A percentile compares a stretch with the other conserved stretches of the same genome.
phyloP scores from a whole-genome alignment of 2,797 vertebrate species.

The Hyperoplus immaculatus region DNA sequence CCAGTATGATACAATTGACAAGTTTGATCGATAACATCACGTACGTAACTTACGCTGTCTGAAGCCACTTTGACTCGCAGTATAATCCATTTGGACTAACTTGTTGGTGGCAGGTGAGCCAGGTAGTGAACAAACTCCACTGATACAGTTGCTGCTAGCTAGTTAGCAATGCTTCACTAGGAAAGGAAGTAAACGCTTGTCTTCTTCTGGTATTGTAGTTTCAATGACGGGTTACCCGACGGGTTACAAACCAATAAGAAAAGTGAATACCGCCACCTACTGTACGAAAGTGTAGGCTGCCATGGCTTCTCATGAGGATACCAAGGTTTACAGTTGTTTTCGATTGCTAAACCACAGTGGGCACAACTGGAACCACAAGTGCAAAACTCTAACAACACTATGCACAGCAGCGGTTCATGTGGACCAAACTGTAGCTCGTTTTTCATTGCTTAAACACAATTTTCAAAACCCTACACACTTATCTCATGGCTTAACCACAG shows the following conservation, averaged over 20 bases:
- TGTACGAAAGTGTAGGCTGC: background rate
- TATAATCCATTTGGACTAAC: conserved; percentile 77
- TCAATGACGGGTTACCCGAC: too few relatives aligned
- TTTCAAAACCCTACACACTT: too few relatives aligned
- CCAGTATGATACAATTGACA: background rate
- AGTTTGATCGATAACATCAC: conserved; percentile 52
- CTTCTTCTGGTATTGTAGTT: conserved; percentile 10
- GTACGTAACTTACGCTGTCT: conserved; percentile 89
- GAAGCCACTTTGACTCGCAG: conserved; percentile 76
- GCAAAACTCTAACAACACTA: too few relatives aligned
- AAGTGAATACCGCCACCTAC: conserved; percentile 22
- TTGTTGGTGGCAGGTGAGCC: background rate
- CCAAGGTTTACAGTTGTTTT: background rate
- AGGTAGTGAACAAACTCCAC: background rate
- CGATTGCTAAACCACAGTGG: too few relatives aligned
- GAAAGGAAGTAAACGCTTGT: conserved; percentile 56
- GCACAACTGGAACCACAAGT: too few relatives aligned
- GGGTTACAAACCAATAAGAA: background rate
- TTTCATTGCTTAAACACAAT: too few relatives aligned
- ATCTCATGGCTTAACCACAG: too few relatives aligned
- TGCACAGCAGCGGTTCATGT: too few relatives aligned
- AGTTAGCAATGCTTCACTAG: conserved; percentile 1
- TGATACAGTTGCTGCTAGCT: background rate
- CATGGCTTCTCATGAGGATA: too few relatives aligned
- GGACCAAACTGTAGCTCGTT: too few relatives aligned